Evolutionary conservation across 2,797 vertebrate species (phyloP).

Genomic region (Urosaurus nigricauda): DNA sequence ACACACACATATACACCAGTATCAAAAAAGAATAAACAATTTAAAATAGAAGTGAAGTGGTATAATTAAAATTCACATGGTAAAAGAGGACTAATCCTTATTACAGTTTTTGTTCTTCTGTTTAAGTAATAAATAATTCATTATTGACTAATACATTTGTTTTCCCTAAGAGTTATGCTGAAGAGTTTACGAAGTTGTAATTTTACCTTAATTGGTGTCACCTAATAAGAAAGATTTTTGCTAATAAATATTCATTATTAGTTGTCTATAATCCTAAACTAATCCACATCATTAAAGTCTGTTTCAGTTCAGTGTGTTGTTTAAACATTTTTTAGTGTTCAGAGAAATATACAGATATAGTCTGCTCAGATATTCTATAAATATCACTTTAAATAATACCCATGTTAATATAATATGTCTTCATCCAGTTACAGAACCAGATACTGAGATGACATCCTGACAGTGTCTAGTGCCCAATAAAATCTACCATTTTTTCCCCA

Average conservation of each 20-base stretch:
- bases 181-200: slow-evolving; percentile 8
- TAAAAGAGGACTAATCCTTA: background rate
- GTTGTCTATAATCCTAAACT: slow-evolving; percentile 42
- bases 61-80: slow-evolving; percentile 15
- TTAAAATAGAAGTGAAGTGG: slow-evolving; percentile 2
- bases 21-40: background rate
- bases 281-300: slow-evolving; percentile 41
- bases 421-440: background rate
- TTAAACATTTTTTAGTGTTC: slow-evolving; percentile 28
- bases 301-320: background rate
- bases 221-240: background rate
- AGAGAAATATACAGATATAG: background rate
- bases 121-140: slow-evolving; percentile 1
- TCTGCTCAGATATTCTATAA: background rate
- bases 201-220: slow-evolving; percentile 48
- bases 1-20: background rate
- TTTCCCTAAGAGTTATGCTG: slow-evolving; percentile 12
- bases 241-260: slow-evolving; percentile 21
- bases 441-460: background rate
- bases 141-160: slow-evolving; percentile 42
- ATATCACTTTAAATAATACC: background rate
- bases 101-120: background rate
- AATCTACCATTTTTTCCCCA: fast-evolving
- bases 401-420: background rate
- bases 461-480: background rate